These are phyloP conservation scores for Cirrhinus molitorella DNA, from an alignment of 2,797 vertebrate genomes.

Conservation along the genomic window DNA sequence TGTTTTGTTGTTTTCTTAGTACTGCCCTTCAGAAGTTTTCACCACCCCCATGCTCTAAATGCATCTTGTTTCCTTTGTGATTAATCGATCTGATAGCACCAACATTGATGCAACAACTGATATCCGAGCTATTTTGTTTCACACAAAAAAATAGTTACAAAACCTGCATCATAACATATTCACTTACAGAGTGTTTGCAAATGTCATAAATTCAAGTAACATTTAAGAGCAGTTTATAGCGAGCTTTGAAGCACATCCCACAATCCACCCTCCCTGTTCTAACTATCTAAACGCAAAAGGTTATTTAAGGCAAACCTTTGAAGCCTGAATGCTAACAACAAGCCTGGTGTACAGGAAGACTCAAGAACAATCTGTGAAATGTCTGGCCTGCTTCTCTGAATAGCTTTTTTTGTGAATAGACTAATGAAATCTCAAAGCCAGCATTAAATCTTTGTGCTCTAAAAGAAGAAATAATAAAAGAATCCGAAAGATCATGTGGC, in stretches of 20 bases:
- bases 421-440: background rate
- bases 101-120: background rate
- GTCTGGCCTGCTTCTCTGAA: background rate
- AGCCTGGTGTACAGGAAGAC: conserved; percentile 1
- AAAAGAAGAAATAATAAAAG: background rate
- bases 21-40: no score
- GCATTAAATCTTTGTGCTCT: background rate
- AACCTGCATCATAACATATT: no score
- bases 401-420: background rate
- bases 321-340: conserved; percentile 30
- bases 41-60: no score
- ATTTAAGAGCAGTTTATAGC: background rate
- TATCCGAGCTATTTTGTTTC: background rate
- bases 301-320: conserved; percentile 11
- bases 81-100: no score
- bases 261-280: background rate
- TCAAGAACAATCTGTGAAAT: background rate
- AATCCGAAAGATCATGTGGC: conserved; percentile 29
- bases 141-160: background rate
- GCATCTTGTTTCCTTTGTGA: no score
- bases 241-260: conserved; percentile 1
- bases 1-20: no score
- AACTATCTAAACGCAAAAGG: background rate
- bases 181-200: background rate
- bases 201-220: background rate